Evolutionary conservation across 2,113 vertebrate species (phyloP), one percentile per base, ranked within the genome.

Genomic region (Coreoperca whiteheadi): DNA sequence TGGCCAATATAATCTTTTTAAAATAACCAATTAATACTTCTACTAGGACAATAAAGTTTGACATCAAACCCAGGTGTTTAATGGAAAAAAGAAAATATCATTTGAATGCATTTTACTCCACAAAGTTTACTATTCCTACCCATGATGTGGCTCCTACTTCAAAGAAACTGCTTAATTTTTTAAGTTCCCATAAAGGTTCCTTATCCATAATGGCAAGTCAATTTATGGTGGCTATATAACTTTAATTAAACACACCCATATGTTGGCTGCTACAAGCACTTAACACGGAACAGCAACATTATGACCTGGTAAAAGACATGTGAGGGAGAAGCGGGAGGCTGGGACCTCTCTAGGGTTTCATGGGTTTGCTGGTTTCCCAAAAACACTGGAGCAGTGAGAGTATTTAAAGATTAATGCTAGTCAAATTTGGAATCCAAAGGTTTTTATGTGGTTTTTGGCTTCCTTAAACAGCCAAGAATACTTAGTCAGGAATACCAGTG

Each of bases 11-110:
- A 95, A 93, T 91, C 71, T 92, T 94, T 95, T 91, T 89, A 93
- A 95, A 95, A 95, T 93, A 94, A 95, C 92, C 91, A 95, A 93
- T 94, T 93, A 95, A 95, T 96, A 91, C 88, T 84, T 94, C 90
- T 93, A 93, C 90, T 63, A 93, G 90, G 84, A 93, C 89, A 94
- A 93, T 95, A 95, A 95, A 95, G 81, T 85, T 85, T 82, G 70
- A 78, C 94, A 94, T 94, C 88, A 95, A 94, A 94, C 89, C 91
- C 90, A 93, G 92, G 92, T 93, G 91, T 93, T 95, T 92, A 90
- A 92, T 88, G 74, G 88, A 88, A 93, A 92, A 92, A 91, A 77
- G 79, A 83, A 89, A 89, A 93, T 91, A 92, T 94, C 59, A 94
- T 90, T 91, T 87, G 28, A 91, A 87, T 89, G 81, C 77, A 81